Evolutionary conservation across 2,888 invertebrate species (phyloP).

Genomic region (Litoditis marina): DNA sequence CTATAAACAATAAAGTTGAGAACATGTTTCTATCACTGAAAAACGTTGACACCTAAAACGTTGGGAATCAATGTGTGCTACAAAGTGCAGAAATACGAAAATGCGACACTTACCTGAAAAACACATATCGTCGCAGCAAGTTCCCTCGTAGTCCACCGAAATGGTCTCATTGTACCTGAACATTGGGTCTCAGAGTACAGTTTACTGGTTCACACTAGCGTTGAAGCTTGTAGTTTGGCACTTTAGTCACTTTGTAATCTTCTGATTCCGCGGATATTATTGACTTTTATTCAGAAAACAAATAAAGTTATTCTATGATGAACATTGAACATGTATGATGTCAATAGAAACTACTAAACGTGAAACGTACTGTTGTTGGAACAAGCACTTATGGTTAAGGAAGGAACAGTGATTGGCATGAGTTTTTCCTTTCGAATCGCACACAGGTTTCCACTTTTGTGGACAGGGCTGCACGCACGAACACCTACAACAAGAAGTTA

Average conservation of each 20-base stretch:
- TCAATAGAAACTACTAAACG: conserved; percentile 9
- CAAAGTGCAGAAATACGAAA: no score
- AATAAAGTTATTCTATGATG: no score
- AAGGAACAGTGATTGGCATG: conserved; percentile 45
- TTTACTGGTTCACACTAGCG: no score
- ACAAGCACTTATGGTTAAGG: conserved; percentile 38
- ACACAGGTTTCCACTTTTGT: conserved; percentile 40
- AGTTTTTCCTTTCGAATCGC: conserved; percentile 42
- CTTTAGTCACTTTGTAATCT: no score
- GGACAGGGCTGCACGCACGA: conserved; percentile 34
- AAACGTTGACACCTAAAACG: no score
- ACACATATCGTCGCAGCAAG: conserved; percentile 47
- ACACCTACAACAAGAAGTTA: conserved; percentile 23
- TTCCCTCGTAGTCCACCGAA: conserved; percentile 40
- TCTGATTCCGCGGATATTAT: no score
- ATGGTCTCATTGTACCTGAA: conserved; percentile 33
- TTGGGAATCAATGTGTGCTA: no score
- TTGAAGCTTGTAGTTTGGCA: no score
- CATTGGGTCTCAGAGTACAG: no score
- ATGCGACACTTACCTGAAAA: conserved; percentile 19
- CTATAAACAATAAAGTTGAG: background rate
- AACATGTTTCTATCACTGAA: background rate
- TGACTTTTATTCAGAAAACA: background rate
- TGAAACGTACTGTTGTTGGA: conserved; percentile 35
- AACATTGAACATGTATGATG: background rate